phyloP scores from a whole-genome alignment of 35 echinoderm and acorn worm genomes.

The Holothuria glaberrima region DNA sequence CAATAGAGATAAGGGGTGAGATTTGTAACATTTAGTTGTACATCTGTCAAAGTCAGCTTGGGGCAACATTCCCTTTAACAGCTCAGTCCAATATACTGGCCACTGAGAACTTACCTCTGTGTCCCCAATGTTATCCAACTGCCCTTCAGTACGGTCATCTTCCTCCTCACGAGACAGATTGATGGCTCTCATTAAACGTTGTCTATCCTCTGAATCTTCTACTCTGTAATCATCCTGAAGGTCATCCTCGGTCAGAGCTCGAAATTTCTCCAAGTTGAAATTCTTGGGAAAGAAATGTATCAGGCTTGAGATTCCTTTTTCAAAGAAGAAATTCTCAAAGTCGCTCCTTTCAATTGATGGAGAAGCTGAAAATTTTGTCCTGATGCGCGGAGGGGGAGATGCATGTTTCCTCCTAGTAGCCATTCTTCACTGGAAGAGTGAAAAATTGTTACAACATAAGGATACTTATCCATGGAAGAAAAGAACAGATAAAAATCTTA shows the following conservation, averaged over 20 bases:
- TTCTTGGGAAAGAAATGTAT: slow-evolving; percentile 70
- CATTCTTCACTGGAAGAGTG: too few relatives aligned
- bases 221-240: slow-evolving; percentile 78
- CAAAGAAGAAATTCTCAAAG: slow-evolving; percentile 74
- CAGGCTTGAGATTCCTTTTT: slow-evolving; percentile 67
- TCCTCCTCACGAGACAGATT: slow-evolving; percentile 74
- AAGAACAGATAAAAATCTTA: too few relatives aligned
- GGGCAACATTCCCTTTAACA: too few relatives aligned
- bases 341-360: slow-evolving; percentile 49
- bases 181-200: slow-evolving; percentile 78
- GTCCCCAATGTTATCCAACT: slow-evolving; percentile 42
- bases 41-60: too few relatives aligned
- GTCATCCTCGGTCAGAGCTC: slow-evolving; percentile 91
- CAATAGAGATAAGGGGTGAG: too few relatives aligned
- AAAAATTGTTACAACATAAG: too few relatives aligned
- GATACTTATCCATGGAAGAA: too few relatives aligned
- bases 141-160: slow-evolving; percentile 69
- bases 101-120: not conserved
- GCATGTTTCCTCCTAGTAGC: not conserved
- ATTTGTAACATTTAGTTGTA: too few relatives aligned
- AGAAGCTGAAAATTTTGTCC: slow-evolving; percentile 45
- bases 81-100: too few relatives aligned
- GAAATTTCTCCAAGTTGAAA: slow-evolving; percentile 89
- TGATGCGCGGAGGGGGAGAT: slow-evolving; percentile 42
- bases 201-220: slow-evolving; percentile 32